Conservation (phyloP, 2,113 vertebrate genomes). For the Eretmochelys imbricata region DNA sequence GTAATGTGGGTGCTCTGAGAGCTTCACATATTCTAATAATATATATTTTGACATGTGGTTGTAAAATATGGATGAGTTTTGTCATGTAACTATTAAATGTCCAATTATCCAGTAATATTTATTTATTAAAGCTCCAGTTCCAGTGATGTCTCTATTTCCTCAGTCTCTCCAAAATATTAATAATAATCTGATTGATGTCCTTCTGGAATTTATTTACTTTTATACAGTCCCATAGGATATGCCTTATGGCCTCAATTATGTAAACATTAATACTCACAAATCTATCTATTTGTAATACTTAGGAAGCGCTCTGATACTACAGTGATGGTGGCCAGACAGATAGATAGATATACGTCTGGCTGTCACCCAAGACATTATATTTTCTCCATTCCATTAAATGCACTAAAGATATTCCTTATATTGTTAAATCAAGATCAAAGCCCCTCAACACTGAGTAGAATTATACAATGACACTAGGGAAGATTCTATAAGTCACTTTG, state of each 20-base stretch:
- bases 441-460: conserved; percentile 33
- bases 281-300: conserved; percentile 23
- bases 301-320: background rate
- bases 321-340: background rate
- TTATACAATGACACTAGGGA: conserved; percentile 19
- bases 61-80: conserved; percentile 17
- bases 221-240: background rate
- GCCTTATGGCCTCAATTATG: background rate
- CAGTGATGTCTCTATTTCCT: background rate
- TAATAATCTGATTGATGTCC: background rate
- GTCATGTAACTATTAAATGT: conserved; percentile 33
- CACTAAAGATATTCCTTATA: conserved; percentile 43
- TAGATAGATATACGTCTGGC: background rate
- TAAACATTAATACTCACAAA: conserved; percentile 19
- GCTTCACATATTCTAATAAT: background rate
- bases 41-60: conserved; percentile 13
- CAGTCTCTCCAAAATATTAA: background rate
- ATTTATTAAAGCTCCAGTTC: conserved; percentile 40
- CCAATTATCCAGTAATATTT: conserved; percentile 38
- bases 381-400: conserved; percentile 51
- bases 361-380: background rate
- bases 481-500: conserved; percentile 4
- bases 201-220: conserved; percentile 14
- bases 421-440: conserved; percentile 49
- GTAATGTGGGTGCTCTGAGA: background rate